Evolutionary conservation across 2,888 invertebrate species (phyloP).

Genomic region (Pocota personata): DNA sequence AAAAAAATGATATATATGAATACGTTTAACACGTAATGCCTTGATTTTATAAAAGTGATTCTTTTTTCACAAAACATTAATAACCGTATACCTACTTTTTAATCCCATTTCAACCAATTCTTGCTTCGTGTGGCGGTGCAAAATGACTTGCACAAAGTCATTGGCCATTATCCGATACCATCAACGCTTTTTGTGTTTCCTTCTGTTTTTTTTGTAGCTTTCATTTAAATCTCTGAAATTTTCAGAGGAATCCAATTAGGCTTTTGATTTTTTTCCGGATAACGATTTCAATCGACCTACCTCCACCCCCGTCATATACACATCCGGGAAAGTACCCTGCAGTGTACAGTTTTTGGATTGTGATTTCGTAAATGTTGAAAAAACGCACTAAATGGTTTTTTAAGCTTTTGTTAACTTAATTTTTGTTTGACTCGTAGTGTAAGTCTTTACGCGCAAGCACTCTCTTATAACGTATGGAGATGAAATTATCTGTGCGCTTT

Average conservation of each 20-base stretch:
- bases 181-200: neutral
- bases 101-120: neutral
- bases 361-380: no score
- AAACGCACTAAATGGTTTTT: no score
- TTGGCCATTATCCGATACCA: neutral
- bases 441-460: no score
- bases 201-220: neutral
- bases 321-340: no score
- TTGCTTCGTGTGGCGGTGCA: neutral
- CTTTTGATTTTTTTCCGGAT: neutral
- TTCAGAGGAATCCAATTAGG: slow-evolving; percentile 6
- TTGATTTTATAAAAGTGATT: neutral
- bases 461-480: no score
- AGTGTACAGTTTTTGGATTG: no score
- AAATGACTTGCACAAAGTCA: neutral
- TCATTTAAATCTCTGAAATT: slow-evolving; percentile 7
- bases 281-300: neutral
- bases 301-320: no score
- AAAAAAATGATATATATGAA: no score
- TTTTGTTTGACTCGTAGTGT: no score
- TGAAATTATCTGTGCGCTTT: no score
- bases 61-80: neutral
- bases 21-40: neutral
- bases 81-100: neutral
- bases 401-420: no score